Base-by-base conservation (phyloP, 2,888 invertebrate genomes). In the Apantesis nais region DNA sequence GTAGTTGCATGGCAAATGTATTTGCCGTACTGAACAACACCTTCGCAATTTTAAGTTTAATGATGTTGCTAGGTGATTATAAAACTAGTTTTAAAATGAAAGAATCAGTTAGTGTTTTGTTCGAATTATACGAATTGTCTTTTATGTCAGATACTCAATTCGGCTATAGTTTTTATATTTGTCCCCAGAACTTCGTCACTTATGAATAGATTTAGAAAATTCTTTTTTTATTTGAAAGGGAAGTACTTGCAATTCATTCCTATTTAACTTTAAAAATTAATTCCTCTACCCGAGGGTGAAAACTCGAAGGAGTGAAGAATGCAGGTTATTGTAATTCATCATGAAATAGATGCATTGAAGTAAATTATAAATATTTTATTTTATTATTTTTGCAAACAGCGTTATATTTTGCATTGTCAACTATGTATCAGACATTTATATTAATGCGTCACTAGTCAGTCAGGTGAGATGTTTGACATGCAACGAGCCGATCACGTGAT, bases 401-500 rank as follows among this genome's bases (percentile, higher is more conserved):
- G n/a, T 66, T 25, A 16, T 48, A 65, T 39, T 44, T 68, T 63
- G 74, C 78, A 74, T 71, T 67, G 62, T 65, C 71, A 73, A 37
- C 63, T 29, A 66, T 80, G 75, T 66, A 71, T 77, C 22, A 70
- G 71, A 70, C 75, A 77, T 74, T 71, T 75, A 81, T 74, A 77
- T 74, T 76, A 73, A 76, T 74, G 74, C 73, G 74, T 72, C 78
- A 76, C 70, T 72, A 78, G 75, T 75, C 69, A 62, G 72, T n/a
- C 78, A 75, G 75, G 74, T 76, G 79, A 78, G 79, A 83, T 84
- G 79, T 86, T 52, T 84, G 81, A 84, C 84, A 84, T 82, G 78
- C 79, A 80, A 80, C 78, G 81, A 78, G 77, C 78, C 73, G 84
- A 87, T 88, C 89, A 90, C 88, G 88, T 91, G 89, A 88, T 87